These are phyloP conservation scores for Heliconius hortense DNA, from an alignment of 2,888 invertebrate genomes.

Conservation along the genomic window DNA sequence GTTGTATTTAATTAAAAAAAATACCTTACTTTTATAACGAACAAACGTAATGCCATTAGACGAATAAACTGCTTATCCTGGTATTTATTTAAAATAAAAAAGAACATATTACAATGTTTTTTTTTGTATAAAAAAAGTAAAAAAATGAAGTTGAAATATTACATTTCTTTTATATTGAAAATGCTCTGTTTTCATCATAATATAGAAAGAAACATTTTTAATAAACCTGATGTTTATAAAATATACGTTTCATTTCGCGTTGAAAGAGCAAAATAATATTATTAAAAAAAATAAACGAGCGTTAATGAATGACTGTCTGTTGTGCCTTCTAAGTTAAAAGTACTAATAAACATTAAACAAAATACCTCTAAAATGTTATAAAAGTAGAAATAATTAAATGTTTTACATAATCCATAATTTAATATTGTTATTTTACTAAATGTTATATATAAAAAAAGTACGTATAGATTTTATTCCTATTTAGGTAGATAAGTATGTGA, in stretches of 20 bases:
- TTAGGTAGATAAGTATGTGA: too few relatives aligned
- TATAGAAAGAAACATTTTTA: constrained; percentile 13
- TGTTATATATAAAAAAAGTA: too few relatives aligned
- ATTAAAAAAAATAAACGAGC: constrained; percentile 11
- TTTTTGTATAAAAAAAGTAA: neutral
- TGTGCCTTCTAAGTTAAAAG: neutral
- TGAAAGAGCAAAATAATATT: constrained; percentile 16
- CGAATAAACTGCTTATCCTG: neutral
- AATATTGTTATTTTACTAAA: too few relatives aligned
- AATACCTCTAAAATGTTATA: neutral
- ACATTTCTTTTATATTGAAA: constrained; percentile 18
- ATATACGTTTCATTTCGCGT: constrained; percentile 11
- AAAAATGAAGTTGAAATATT: constrained; percentile 16
- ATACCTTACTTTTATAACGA: neutral
- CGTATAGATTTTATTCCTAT: too few relatives aligned
- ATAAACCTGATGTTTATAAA: constrained; percentile 16
- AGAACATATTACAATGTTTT: constrained; percentile 1
- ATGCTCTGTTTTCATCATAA: constrained; percentile 10
- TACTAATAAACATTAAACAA: neutral
- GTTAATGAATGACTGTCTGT: constrained; percentile 9
- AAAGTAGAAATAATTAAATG: too few relatives aligned
- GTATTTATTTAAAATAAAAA: neutral
- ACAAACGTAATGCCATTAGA: neutral
- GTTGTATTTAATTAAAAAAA: neutral
- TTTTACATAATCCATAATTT: too few relatives aligned